Conservation (phyloP, 2,888 invertebrate species). For the Eumerus sabulonum region DNA sequence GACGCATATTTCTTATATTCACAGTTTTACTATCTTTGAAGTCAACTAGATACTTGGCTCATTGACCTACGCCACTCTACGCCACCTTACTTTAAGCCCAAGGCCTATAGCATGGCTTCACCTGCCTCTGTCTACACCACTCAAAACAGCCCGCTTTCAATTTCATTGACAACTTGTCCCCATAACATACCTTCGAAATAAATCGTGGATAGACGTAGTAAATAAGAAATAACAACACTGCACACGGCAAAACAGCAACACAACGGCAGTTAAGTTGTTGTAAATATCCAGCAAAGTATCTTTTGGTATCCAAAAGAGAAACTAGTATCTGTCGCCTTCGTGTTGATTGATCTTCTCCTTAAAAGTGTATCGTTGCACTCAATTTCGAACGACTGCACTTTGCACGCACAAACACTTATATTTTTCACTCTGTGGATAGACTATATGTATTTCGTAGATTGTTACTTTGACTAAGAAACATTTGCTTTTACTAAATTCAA, state of each 20-base stretch:
- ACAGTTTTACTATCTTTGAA: no score
- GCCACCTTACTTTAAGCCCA: no score
- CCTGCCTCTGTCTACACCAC: no score
- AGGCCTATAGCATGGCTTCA: no score
- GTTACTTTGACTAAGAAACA: no score
- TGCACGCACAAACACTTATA: constrained; percentile 6
- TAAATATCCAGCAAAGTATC: constrained; percentile 49
- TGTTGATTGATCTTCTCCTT: constrained; percentile 60
- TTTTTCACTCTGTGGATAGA: not conserved
- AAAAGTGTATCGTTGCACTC: constrained; percentile 57
- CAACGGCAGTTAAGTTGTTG: constrained; percentile 3
- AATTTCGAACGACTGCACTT: constrained; percentile 44
- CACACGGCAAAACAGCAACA: no score
- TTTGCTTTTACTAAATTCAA: no score
- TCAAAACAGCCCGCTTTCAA: constrained; percentile 41
- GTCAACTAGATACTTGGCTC: no score
- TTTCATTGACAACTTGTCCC: constrained; percentile 49
- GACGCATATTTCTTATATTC: no score
- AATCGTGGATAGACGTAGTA: constrained; percentile 5
- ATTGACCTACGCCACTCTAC: no score
- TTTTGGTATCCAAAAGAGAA: constrained; percentile 66
- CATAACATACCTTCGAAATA: constrained; percentile 61
- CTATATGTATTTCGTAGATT: not conserved
- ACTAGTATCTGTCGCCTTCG: constrained; percentile 55
- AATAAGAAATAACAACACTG: constrained; percentile 10